phyloP scores from a whole-genome alignment of 2,888 invertebrate species.

The Aplocera efformata region DNA sequence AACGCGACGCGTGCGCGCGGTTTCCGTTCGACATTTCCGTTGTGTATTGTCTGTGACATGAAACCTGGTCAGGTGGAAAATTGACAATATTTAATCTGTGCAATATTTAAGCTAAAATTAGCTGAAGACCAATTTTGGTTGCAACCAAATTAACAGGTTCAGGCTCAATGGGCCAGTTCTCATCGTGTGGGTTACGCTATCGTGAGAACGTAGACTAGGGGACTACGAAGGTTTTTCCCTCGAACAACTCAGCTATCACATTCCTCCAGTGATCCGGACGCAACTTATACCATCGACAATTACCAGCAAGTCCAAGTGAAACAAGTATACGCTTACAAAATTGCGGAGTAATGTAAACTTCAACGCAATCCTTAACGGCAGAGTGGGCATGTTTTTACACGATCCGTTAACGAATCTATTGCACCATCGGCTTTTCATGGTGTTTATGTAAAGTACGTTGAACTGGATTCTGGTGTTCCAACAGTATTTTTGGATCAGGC shows the following conservation, averaged over 20 bases:
- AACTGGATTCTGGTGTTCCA: background rate
- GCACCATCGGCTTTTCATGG: background rate
- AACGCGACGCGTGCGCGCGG: conserved; percentile 19
- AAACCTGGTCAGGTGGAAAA: background rate
- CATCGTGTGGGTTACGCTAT: too few relatives aligned
- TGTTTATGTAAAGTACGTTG: background rate
- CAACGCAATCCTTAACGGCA: background rate
- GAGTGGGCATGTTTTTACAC: background rate
- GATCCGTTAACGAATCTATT: background rate
- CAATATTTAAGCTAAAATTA: too few relatives aligned
- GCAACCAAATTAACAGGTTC: too few relatives aligned
- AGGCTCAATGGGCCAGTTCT: too few relatives aligned
- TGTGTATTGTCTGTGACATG: conserved; percentile 6
- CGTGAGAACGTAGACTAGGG: too few relatives aligned
- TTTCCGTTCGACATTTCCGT: conserved; percentile 23
- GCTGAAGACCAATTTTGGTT: too few relatives aligned
- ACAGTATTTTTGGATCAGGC: background rate
- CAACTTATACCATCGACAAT: too few relatives aligned
- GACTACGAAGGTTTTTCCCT: too few relatives aligned
- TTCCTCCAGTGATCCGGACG: too few relatives aligned
- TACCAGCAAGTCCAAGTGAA: too few relatives aligned
- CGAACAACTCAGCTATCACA: too few relatives aligned
- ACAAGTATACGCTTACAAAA: background rate
- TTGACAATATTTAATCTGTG: too few relatives aligned
- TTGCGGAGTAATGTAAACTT: background rate